These are phyloP conservation scores for Acrocephalus kingi DNA, from an alignment of 2,113 vertebrate genomes.

Conservation along the genomic window DNA sequence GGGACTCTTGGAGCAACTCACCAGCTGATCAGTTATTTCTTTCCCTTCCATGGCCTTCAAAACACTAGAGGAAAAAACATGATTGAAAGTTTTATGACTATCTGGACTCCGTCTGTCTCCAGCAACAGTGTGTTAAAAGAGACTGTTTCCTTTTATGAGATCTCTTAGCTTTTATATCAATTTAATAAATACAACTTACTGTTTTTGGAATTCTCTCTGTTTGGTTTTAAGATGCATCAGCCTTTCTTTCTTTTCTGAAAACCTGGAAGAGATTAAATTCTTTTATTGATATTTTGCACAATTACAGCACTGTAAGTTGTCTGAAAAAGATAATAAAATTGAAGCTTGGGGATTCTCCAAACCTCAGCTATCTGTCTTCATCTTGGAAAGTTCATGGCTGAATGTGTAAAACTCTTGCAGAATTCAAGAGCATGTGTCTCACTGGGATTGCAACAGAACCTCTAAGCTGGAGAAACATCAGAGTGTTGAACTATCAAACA, in stretches of 20 bases:
- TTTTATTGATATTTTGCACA: background rate
- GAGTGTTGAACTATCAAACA: background rate
- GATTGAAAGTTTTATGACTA: constrained; percentile 34
- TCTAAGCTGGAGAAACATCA: background rate
- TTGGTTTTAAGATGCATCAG: constrained; percentile 86
- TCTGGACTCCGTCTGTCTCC: background rate
- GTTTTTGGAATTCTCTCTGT: constrained; percentile 89
- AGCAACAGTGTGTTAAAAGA: background rate
- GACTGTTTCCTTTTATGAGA: background rate
- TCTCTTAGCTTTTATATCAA: background rate
- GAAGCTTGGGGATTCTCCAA: background rate
- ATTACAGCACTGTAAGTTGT: background rate
- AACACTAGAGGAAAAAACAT: constrained; percentile 75
- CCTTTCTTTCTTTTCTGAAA: constrained; percentile 87
- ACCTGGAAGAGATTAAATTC: constrained; percentile 75
- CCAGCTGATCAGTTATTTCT: constrained; percentile 87
- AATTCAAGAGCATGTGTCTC: background rate
- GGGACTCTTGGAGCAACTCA: constrained; percentile 78
- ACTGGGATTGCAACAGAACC: background rate
- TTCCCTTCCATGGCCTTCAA: constrained; percentile 88
- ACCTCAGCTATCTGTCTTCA: background rate
- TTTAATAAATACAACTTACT: constrained; percentile 76
- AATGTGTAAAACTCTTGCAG: background rate
- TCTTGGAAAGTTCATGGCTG: background rate
- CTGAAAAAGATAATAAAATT: constrained; percentile 1